These are phyloP conservation scores for Aphelenchoides fujianensis DNA, from an alignment of 1,140 invertebrate genomes.

Conservation along the genomic window DNA sequence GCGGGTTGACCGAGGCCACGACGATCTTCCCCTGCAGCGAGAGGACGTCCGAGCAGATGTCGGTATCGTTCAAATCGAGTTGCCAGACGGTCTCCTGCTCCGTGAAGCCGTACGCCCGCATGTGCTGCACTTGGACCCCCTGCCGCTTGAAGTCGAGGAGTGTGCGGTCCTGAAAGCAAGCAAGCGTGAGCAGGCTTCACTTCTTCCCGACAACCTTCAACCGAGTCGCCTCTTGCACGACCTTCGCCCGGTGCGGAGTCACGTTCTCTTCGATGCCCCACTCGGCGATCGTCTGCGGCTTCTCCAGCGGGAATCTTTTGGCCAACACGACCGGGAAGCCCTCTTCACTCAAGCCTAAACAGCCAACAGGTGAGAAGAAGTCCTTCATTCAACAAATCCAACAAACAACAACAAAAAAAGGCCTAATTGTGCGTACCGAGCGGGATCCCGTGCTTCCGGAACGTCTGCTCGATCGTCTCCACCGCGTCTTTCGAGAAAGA, in stretches of 20 bases:
- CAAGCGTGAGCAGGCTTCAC: too few relatives aligned
- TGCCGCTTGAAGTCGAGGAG: neutral
- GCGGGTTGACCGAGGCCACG: constrained; percentile 66
- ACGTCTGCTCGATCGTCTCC: constrained; percentile 66
- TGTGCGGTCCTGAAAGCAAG: neutral
- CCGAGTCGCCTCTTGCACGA: neutral
- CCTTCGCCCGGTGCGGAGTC: constrained; percentile 5
- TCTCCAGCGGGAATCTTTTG: constrained; percentile 66
- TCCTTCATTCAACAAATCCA: too few relatives aligned
- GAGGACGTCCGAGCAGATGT: constrained; percentile 64
- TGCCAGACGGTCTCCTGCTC: constrained; percentile 67
- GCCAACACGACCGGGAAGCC: constrained; percentile 17
- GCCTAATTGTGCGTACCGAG: constrained; percentile 43
- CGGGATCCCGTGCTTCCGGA: constrained; percentile 52
- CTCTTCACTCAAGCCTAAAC: constrained; percentile 20
- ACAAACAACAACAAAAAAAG: too few relatives aligned
- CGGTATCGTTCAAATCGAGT: constrained; percentile 66
- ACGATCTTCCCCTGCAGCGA: constrained; percentile 65
- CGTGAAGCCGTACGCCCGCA: constrained; percentile 61
- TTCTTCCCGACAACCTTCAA: too few relatives aligned
- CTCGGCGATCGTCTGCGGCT: constrained; percentile 62
- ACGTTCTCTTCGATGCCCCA: constrained; percentile 64
- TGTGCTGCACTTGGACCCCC: constrained; percentile 11
- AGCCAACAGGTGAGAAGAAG: constrained; percentile 15
- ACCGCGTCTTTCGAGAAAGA: constrained; percentile 68